phyloP scores from a whole-genome alignment of 2,888 invertebrate genomes.

The Cephus sareptanus region DNA sequence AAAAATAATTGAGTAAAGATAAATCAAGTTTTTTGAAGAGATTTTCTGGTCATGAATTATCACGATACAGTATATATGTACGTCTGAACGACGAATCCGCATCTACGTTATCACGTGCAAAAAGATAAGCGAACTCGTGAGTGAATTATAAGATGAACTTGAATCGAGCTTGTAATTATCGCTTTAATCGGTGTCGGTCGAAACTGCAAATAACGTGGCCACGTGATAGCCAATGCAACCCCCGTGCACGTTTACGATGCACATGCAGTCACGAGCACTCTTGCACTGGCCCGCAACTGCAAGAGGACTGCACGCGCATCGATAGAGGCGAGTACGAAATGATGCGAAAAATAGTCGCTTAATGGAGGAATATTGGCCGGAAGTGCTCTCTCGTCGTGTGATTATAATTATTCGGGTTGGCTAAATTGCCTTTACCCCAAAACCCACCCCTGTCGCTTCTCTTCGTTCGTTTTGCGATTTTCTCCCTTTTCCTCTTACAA shows the following conservation, averaged over 20 bases:
- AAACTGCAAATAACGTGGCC: conserved; percentile 1
- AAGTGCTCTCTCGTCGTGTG: conserved; percentile 46
- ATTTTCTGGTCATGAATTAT: too few species aligned
- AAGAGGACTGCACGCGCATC: background rate
- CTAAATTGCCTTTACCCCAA: conserved; percentile 43
- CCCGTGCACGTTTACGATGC: background rate
- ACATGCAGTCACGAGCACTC: background rate
- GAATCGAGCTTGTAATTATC: conserved; percentile 61
- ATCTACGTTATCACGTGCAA: background rate
- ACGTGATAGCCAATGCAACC: background rate
- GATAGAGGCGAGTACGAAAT: conserved; percentile 34
- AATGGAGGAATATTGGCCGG: conserved; percentile 51
- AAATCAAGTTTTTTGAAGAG: background rate
- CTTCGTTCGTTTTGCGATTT: background rate
- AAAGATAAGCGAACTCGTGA: background rate
- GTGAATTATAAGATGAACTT: conserved; percentile 60
- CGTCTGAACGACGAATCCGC: background rate
- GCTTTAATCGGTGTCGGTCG: conserved; percentile 45
- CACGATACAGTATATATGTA: too few species aligned
- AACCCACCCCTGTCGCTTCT: background rate
- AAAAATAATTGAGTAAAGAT: background rate
- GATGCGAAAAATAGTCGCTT: conserved; percentile 51
- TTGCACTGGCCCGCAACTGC: conserved; percentile 31
- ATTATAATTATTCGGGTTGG: conserved; percentile 53
- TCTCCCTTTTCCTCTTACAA: background rate